These are phyloP conservation scores for Zele albiditarsus DNA, from an alignment of 2,888 invertebrate species.

Conservation along the genomic window DNA sequence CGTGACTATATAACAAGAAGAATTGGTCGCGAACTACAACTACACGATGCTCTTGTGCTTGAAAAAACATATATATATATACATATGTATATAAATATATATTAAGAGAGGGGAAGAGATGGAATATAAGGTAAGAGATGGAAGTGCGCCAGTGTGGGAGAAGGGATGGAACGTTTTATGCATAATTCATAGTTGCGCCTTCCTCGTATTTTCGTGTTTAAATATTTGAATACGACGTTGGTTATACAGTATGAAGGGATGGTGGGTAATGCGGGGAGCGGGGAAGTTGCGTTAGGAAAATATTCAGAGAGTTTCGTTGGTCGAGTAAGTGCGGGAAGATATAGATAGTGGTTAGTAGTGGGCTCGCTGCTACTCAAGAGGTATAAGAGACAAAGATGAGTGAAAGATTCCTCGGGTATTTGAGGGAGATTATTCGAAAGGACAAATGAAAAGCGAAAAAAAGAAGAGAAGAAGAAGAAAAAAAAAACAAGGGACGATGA, in stretches of 20 bases:
- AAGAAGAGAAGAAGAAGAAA: constrained; percentile 7
- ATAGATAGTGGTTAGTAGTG: background rate
- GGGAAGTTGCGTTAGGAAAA: constrained; percentile 60
- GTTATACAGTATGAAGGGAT: constrained; percentile 52
- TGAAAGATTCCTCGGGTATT: constrained; percentile 25
- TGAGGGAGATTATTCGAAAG: background rate
- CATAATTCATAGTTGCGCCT: constrained; percentile 68
- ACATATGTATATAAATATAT: constrained; percentile 29
- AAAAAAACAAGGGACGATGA: constrained; percentile 1
- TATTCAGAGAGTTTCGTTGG: constrained; percentile 61
- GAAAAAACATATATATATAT: constrained; percentile 1
- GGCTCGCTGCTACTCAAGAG: constrained; percentile 7
- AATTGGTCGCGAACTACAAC: constrained; percentile 39
- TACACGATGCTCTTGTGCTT: background rate
- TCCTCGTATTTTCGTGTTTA: constrained; percentile 71
- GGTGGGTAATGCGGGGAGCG: constrained; percentile 4
- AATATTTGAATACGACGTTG: constrained; percentile 69
- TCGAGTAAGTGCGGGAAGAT: constrained; percentile 11
- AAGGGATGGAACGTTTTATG: constrained; percentile 61
- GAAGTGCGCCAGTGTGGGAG: constrained; percentile 33
- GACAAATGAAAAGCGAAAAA: constrained; percentile 7
- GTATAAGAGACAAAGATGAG: constrained; percentile 7
- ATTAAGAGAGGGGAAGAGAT: constrained; percentile 38
- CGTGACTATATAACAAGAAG: constrained; percentile 40
- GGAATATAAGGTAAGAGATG: constrained; percentile 44